Evolutionary conservation across 2,113 vertebrate species (phyloP), one percentile per base, ranked within the genome.

Genomic region (Pygathrix nemaeus): DNA sequence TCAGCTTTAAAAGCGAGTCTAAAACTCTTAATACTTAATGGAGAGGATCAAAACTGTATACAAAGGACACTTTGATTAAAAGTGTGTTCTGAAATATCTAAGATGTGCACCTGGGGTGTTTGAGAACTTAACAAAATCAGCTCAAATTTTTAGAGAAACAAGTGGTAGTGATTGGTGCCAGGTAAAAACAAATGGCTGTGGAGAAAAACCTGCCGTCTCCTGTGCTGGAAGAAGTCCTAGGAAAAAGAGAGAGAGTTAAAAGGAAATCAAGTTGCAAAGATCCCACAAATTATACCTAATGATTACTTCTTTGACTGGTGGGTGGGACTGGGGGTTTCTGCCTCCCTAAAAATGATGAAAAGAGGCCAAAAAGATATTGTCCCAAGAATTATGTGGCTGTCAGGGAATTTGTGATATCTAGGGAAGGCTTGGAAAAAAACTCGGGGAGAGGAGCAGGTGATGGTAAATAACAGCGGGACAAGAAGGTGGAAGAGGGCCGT

Each of bases 131-230:
- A 91, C 78, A 97, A 94, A 97, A 92, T 96, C 61, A 94, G 80
- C 90, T 96, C 43, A 88, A 91, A 92, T 98, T 95, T 96, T 75
- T 68, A 80, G 75, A 94, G 76, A 92, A 96, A 98, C 96, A 97
- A 98, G 90, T 81, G 64, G 83, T 35, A 21, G 90, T 98, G 93
- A 97, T 97, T 98, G 97, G 89, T 40, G 30, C 87, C 25, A 59
- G 91, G 25, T 64, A 88, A 96, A 97, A 96, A 76, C 85, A 89
- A 96, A 87, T 45, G 73, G 75, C 91, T 70, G 61, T 35, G 82
- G 93, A 95, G 96, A 97, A 94, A 93, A 94, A 61, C 25, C 78
- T 76, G 87, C 72, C 59, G n/a, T 97, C 90, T 93, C 57, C 76
- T 78, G 50, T 55, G 96, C 86, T 79, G 57, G 38, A 72, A 94